Evolutionary conservation across 2,113 vertebrate genomes (phyloP), one percentile per base, ranked within the genome.

Genomic region (Centropus unirufus): DNA sequence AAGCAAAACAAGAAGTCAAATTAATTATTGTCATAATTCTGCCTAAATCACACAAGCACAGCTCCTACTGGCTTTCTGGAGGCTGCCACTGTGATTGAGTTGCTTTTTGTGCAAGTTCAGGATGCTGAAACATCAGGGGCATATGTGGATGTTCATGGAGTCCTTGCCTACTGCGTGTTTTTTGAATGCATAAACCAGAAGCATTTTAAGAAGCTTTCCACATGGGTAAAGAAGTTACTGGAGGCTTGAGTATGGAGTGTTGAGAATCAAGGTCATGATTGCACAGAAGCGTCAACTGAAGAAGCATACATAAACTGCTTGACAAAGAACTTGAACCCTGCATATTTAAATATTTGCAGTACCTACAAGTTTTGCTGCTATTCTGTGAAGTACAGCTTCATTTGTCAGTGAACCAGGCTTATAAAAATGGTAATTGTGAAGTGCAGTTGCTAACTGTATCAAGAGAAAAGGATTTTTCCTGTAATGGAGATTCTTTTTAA

Each of bases 401-500:
- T 95, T 96, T 97, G 47, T 89, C 78, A 89, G 94, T 93, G 95
- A 96, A 96, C 96, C 89, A 97, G 92, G 88, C 85, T 97, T 95
- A 94, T 92, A 93, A 96, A 98, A 97, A 95, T 97, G 92, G 77
- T 94, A 95, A 95, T 97, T 97, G 86, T 97, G 95, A 96, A 96
- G 49, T 92, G 74, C 75, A 85, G 88, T 96, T 97, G 61, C 91
- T 97, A 94, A 87, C 90, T 87, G 81, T 95, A 97, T 55, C 90
- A 93, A 95, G 95, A 97, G 96, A 96, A 91, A 92, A 95, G 69
- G 91, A 97, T 97, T 97, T 97, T 87, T 81, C 89, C 5, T 91
- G 80, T 96, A 96, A 97, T 94, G 90, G 97, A 97, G 95, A 97
- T 97, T 96, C 89, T 95, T 97, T 97, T 97, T 96, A 96, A 94